Evolutionary conservation across 2,113 vertebrate genomes (phyloP).

Genomic region (Oreochromis tanganicae): DNA sequence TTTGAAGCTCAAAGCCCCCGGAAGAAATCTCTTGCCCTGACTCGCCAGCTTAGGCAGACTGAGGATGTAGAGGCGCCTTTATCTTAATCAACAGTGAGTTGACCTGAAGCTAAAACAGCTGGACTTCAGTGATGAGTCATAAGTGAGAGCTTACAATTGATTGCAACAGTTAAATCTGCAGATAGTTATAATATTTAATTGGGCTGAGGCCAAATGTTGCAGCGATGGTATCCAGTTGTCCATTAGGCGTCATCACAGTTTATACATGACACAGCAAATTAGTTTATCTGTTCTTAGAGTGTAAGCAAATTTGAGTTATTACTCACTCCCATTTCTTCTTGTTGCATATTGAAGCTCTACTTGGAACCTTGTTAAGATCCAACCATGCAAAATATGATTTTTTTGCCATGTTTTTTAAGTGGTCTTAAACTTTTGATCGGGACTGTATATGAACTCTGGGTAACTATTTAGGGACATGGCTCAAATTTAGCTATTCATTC

Average conservation of each 20-base stretch:
- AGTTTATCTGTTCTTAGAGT: background rate
- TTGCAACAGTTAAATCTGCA: background rate
- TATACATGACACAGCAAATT: background rate
- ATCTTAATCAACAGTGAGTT: slow-evolving; percentile 33
- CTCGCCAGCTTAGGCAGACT: slow-evolving; percentile 12
- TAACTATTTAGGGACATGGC: background rate
- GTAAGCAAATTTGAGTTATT: background rate
- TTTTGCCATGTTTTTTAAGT: background rate
- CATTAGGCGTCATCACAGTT: background rate
- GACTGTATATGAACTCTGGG: background rate
- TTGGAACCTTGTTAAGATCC: background rate
- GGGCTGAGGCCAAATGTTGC: background rate
- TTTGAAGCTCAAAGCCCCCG: slow-evolving; percentile 40
- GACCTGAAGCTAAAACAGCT: slow-evolving; percentile 29
- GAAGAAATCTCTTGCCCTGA: slow-evolving; percentile 33
- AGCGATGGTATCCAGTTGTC: background rate
- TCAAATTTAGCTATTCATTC: background rate
- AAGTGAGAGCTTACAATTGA: background rate
- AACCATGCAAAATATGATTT: background rate
- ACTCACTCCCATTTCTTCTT: background rate
- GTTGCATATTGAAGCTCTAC: background rate
- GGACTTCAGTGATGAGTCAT: background rate
- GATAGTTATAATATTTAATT: background rate
- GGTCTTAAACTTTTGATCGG: background rate
- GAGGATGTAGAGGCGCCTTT: slow-evolving; percentile 17